Conservation (phyloP, 2,113 vertebrate species). For the Callipepla squamata region DNA sequence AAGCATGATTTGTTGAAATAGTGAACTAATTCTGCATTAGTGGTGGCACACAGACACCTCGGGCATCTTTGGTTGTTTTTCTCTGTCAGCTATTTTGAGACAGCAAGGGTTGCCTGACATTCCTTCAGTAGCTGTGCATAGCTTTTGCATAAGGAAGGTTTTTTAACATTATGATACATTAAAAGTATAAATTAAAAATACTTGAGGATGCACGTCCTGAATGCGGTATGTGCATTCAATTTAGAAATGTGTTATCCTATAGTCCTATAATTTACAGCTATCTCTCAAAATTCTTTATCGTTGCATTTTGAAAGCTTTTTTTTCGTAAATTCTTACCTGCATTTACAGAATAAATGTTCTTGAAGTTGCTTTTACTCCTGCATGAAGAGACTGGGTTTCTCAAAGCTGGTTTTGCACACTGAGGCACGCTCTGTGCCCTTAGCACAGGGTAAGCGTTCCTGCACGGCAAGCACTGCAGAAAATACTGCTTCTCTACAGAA, state of each 20-base stretch:
- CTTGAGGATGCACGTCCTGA: background rate
- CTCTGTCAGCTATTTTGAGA: slow-evolving; percentile 7
- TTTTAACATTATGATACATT: background rate
- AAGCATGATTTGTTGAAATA: background rate
- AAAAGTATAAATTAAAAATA: background rate
- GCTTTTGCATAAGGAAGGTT: background rate
- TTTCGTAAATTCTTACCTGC: background rate
- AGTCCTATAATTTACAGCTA: background rate
- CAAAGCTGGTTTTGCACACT: background rate
- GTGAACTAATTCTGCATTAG: background rate
- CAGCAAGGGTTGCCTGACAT: slow-evolving; percentile 6
- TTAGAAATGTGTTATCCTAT: background rate
- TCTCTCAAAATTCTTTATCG: background rate
- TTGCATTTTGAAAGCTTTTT: background rate
- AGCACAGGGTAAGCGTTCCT: background rate
- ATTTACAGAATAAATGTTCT: background rate
- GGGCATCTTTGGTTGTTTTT: background rate
- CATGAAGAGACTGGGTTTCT: background rate
- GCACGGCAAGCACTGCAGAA: background rate
- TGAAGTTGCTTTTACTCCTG: background rate
- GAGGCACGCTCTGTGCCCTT: background rate
- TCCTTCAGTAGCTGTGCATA: slow-evolving; percentile 1
- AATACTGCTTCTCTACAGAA: background rate
- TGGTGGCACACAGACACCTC: background rate
- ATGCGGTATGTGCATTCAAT: background rate